Base-by-base conservation (phyloP, 2,113 vertebrate genomes). In the Heteronetta atricapilla region DNA sequence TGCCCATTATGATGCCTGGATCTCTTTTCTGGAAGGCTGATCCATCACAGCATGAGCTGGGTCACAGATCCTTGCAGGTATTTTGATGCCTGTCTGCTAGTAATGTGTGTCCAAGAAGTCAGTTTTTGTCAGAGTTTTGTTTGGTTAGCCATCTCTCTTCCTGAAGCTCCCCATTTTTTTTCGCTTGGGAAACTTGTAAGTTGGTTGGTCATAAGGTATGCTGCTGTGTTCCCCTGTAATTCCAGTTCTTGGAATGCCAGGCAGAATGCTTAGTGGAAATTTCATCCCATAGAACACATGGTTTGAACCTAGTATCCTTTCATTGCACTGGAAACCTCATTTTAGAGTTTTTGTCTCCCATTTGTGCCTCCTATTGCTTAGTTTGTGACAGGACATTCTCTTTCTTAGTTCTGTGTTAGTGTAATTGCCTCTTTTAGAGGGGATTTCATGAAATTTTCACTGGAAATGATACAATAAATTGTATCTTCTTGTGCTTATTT, bases 381-480 rank as follows among this genome's bases (percentile, higher is more conserved):
- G 22, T 59, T 42, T 50, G 29, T 82, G 75, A 55, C 31, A 63
- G 33, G 17, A 34, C 40, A n/a, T 50, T 74, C 55, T 66, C 29
- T 21, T 63, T 89, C 55, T 28, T 77, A 75, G 36, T 63, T 83
- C 17, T 70, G 31, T 80, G 40, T 70, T 86, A 19, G 31, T 88
- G 86, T 88, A 46, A 46, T 81, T 34, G 25, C 31, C 75, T 92
- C 18, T 40, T 38, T 48, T 50, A 92, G 19, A 2, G 2, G 25
- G n/a, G 23, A 59, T 34, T 86, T 86, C 6, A 12, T 78, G 56
- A 86, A 70, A 58, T 13, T 83, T 69, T 50, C 20, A 33, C 25
- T 83, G 60, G 59, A 90, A 83, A 62, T 70, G 10, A 58, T 62
- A 74, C n/a, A 68, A 46, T 67, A 36, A 88, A 83, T 82, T 67